Base-by-base conservation (phyloP, 2,113 vertebrate genomes). In the Ceyx margarethae region DNA sequence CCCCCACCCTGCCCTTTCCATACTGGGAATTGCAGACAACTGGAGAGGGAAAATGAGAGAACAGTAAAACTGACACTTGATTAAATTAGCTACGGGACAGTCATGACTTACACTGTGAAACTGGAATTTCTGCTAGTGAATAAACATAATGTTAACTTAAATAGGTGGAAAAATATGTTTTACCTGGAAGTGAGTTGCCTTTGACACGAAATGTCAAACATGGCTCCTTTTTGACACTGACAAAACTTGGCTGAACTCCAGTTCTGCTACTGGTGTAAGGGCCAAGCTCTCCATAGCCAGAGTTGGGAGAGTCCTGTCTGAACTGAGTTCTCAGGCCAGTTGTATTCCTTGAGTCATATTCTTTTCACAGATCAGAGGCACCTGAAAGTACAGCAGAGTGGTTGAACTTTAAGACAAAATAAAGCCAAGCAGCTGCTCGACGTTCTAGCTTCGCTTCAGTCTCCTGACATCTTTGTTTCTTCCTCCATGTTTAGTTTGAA, bases 401-500 rank as follows among this genome's bases (percentile, higher is more conserved):
- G 13, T 12, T 3, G 2, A 19, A 17, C 29, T 17, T 8, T 2
- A 51, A 75, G 37, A 14, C 6, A 54, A 71, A 64, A 26, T 12
- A 61, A 68, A 89, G 5, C 71, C 43, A 50, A 68, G 33, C 1
- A 18, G 20, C 33, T 42, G 37, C 19, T 31, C 8, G 5, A 25
- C 11, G 1, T 35, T 48, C 37, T 42, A n/a, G 54, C 48, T 84
- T 33, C 61, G 29, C 45, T 71, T 65, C 56, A 74, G 20, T 56
- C 51, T 87, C 72, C 86, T 65, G 56, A n/a, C 67, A 73, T 53
- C 48, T 78, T 37, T 19, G 29, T 54, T 77, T 54, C 71, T 72
- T 66, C 74, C 46, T 51, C 68, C 88, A 50, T 23, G 45, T 46
- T 71, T 66, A 42, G 60, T 73, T 87, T 72, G 86, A 96, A 87